phyloP scores from a whole-genome alignment of 2,113 vertebrate species.

The Epinephelus fuscoguttatus region DNA sequence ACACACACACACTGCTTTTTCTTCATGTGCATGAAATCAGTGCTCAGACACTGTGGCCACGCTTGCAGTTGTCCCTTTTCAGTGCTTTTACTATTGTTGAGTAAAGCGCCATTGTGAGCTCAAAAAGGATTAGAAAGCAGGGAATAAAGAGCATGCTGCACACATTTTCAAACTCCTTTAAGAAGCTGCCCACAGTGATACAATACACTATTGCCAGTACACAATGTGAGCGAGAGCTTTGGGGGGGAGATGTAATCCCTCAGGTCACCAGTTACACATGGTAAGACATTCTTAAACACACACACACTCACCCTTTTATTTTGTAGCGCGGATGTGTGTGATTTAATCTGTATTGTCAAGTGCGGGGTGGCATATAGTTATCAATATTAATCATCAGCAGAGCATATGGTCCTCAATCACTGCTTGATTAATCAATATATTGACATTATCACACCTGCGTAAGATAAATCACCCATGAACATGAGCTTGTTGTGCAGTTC shows the following conservation, averaged over 20 bases:
- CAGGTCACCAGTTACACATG: constrained; percentile 67
- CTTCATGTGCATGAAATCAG: constrained; percentile 75
- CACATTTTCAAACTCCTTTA: constrained; percentile 70
- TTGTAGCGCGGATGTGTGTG: constrained; percentile 37
- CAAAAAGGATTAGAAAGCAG: constrained; percentile 77
- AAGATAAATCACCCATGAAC: constrained; percentile 77
- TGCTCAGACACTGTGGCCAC: constrained; percentile 75
- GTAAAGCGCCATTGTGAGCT: constrained; percentile 75
- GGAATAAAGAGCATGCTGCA: constrained; percentile 69
- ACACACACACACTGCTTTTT: constrained; percentile 9
- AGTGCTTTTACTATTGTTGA: constrained; percentile 71
- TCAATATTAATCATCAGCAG: constrained; percentile 76
- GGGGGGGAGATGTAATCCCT: constrained; percentile 57
- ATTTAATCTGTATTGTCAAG: constrained; percentile 66
- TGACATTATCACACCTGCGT: constrained; percentile 70
- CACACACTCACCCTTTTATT: constrained; percentile 51
- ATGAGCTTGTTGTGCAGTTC: constrained; percentile 74
- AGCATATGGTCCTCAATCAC: constrained; percentile 70
- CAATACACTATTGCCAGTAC: constrained; percentile 54
- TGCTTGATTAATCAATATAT: constrained; percentile 78
- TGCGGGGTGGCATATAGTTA: constrained; percentile 57
- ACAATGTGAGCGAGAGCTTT: constrained; percentile 49
- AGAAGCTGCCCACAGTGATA: constrained; percentile 62
- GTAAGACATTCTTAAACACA: constrained; percentile 64
- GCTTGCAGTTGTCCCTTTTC: constrained; percentile 77